Evolutionary conservation across 1,140 invertebrate species (phyloP).

Genomic region (Drosophila arawakana): DNA sequence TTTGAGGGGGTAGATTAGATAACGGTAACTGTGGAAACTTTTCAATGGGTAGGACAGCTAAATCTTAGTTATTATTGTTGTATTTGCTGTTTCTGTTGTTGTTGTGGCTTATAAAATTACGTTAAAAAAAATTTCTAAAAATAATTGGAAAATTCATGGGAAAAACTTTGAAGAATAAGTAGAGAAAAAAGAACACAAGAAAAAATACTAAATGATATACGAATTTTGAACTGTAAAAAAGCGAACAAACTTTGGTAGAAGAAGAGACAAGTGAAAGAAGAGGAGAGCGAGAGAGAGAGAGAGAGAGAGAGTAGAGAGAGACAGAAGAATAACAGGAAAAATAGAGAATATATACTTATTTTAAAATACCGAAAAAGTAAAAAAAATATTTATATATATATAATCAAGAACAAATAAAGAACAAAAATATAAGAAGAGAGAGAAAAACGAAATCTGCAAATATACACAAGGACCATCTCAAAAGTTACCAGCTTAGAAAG

Average conservation of each 20-base stretch:
- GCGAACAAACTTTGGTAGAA: constrained; percentile 37
- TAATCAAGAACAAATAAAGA: constrained; percentile 6
- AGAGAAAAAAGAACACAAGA: constrained; percentile 26
- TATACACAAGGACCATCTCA: constrained; percentile 96
- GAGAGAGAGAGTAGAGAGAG: constrained; percentile 29
- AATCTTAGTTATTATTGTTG: constrained; percentile 43
- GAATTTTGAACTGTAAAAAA: constrained; percentile 36
- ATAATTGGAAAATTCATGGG: constrained; percentile 10
- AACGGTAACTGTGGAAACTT: constrained; percentile 23
- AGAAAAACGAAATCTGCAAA: constrained; percentile 62
- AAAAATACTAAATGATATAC: constrained; percentile 22
- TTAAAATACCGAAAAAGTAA: constrained; percentile 14
- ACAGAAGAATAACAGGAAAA: constrained; percentile 36
- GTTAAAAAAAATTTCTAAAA: constrained; percentile 9
- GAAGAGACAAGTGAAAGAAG: constrained; percentile 36
- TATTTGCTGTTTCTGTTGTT: constrained; percentile 52
- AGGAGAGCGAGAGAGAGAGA: constrained; percentile 46
- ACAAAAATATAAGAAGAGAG: constrained; percentile 19
- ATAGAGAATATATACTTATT: constrained; percentile 17
- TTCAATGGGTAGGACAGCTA: constrained; percentile 43
- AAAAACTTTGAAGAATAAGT: constrained; percentile 3
- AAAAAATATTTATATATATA: neutral
- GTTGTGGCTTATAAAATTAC: constrained; percentile 45
- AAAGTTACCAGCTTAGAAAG: constrained; percentile 92
- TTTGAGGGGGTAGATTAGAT: constrained; percentile 5